Conservation (phyloP, 2,797 vertebrate species). For the Coreius guichenoti region DNA sequence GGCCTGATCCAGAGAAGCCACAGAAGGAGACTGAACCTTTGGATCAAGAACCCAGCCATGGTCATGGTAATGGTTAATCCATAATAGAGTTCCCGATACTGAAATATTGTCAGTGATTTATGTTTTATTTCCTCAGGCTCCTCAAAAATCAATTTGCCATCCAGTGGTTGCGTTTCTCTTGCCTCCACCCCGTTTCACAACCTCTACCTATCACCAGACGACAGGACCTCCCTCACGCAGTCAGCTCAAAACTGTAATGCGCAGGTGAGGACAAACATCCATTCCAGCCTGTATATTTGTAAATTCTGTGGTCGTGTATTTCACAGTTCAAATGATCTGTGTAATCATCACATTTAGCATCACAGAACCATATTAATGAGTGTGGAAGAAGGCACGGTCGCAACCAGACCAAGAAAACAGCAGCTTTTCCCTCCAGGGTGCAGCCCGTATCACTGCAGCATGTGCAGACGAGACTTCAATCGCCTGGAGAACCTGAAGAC, state of each 20-base stretch:
- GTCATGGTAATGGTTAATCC: neutral
- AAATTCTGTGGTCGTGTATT: neutral
- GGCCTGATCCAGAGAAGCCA: conserved; percentile 59
- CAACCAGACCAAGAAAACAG: conserved; percentile 50
- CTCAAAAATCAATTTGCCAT: conserved; percentile 32
- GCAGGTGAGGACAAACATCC: neutral
- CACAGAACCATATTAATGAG: conserved; percentile 63
- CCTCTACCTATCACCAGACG: conserved; percentile 40
- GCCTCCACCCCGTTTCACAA: neutral
- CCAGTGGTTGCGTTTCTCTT: conserved; percentile 39
- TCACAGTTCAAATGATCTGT: neutral
- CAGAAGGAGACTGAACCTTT: neutral
- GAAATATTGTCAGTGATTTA: neutral
- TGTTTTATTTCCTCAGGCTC: neutral
- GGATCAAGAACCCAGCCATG: neutral
- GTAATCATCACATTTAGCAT: conserved; percentile 60
- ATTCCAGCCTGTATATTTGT: neutral
- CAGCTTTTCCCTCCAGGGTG: conserved; percentile 75
- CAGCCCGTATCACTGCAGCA: conserved; percentile 76
- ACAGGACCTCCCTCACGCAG: conserved; percentile 52
- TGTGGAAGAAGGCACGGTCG: conserved; percentile 19
- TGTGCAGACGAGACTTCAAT: conserved; percentile 78
- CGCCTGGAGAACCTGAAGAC: conserved; percentile 81
- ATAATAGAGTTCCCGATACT: neutral
- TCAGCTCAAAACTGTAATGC: conserved; percentile 53